Base-by-base conservation (phyloP, 2,888 invertebrate genomes). In the Ormyrus rosae region DNA sequence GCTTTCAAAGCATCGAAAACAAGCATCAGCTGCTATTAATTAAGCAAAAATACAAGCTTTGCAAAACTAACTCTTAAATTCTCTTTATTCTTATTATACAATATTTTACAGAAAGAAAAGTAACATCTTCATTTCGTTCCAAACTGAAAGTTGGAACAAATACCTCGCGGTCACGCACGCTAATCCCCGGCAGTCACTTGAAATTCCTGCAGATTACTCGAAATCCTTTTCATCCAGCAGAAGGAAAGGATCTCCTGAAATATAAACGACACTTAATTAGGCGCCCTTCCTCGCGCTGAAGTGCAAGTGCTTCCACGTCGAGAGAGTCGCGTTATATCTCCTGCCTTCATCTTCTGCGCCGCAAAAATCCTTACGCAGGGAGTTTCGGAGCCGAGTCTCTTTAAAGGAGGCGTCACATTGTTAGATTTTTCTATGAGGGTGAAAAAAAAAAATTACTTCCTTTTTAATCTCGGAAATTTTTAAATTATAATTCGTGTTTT, bases 201-300 rank as follows among this genome's bases (percentile, higher is more conserved):
- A 70, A 71, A 46, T 9, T 56, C 46, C 9, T 50, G 6, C 13
- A 11, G 45, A 34, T 64, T 53, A 56, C 48, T 71, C 51, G 45
- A 46, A 77, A 71, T 78, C 72, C 67, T 67, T 34, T 72, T 78
- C 60, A 78, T 67, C 61, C 19, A 5, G 51, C 51, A 56, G 55
- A 58, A 64, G 13, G 53, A 63, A 70, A 64, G 56, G 56, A 70
- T 60, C 74, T 64, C 46, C 64, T 74, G 74, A 69, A 80, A 80
- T 80, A 80, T 80, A 70, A 80, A 80, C 70, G 74, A 65, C 79
- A 70, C 79, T 80, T 80, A 74, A 80, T 80, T 80, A 74, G 56
- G 19, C 63, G 45, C 74, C 79, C 79, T 69, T 74, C 56, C 73
- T 74, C 50, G 34, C 19, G n/a, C 34, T 69, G 63, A 69, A 74